Evolutionary conservation across 35 echinoderm and acorn worm species (phyloP).

Genomic region (Holothuria glaberrima): DNA sequence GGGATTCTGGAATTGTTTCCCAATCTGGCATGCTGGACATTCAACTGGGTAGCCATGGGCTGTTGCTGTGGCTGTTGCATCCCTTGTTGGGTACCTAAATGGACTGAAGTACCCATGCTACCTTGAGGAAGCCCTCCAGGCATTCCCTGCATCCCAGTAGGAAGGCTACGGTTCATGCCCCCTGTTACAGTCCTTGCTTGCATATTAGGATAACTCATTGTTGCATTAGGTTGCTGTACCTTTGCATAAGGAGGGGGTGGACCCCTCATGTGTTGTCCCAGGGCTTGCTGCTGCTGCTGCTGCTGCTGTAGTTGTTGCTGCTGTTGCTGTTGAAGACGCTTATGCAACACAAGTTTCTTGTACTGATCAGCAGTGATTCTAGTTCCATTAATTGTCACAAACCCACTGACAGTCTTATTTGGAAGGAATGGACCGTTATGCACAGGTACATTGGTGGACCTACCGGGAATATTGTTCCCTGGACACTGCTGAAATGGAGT

Average conservation of each 20-base stretch:
- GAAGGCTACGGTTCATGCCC: background rate
- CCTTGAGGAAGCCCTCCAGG: constrained; percentile 25
- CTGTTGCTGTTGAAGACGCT: background rate
- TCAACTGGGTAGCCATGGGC: constrained; percentile 10
- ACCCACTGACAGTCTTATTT: no score
- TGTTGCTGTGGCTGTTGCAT: constrained; percentile 13
- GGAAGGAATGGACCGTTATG: no score
- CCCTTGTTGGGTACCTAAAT: background rate
- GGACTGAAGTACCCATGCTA: constrained; percentile 9
- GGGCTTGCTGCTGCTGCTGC: constrained; percentile 8
- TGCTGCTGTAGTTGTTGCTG: background rate
- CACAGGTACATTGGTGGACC: background rate
- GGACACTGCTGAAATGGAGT: constrained; percentile 1
- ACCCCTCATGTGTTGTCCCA: constrained; percentile 23
- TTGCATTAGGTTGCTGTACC: background rate
- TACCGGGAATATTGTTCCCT: background rate
- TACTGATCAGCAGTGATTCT: constrained; percentile 1
- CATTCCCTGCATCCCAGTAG: constrained; percentile 17
- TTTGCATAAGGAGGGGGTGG: constrained; percentile 42
- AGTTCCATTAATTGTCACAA: no score
- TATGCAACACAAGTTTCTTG: background rate
- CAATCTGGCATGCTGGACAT: background rate
- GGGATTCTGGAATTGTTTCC: background rate
- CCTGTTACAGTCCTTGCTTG: background rate
- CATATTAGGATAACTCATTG: constrained; percentile 3